A percentile compares a stretch with the other conserved stretches of the same genome.
These are phyloP conservation scores for Pyrgilauda ruficollis DNA, from an alignment of 2,113 vertebrate genomes.

Conservation along the genomic window DNA sequence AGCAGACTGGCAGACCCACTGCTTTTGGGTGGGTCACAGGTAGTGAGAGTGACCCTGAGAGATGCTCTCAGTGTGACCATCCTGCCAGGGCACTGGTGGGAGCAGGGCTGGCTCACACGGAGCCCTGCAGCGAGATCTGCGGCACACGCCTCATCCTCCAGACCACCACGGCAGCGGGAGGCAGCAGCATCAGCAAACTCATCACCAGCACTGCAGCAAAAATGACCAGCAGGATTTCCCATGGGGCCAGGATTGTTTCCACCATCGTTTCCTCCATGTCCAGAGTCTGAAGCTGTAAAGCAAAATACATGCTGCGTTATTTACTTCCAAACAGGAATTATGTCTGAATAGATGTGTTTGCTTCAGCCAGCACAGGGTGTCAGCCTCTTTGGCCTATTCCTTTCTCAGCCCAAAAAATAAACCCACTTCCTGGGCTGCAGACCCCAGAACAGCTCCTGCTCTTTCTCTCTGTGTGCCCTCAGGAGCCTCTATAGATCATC, in stretches of 20 bases:
- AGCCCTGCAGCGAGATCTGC: constrained; percentile 35
- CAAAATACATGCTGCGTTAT: background rate
- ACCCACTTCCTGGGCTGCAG: fast-evolving
- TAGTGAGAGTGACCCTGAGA: background rate
- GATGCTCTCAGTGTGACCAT: fast-evolving
- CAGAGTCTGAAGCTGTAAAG: background rate
- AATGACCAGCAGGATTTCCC: constrained; percentile 69
- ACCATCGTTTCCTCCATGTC: background rate
- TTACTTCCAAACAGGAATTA: background rate
- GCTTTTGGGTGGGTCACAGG: background rate
- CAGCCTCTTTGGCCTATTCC: background rate
- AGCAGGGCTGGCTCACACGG: background rate
- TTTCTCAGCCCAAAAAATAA: background rate
- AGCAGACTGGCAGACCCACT: fast-evolving
- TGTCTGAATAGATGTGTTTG: background rate
- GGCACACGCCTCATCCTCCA: constrained; percentile 53
- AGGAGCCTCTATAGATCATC: background rate
- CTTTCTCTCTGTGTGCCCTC: background rate
- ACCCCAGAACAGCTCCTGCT: background rate
- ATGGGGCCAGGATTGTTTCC: background rate
- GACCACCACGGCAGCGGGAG: background rate
- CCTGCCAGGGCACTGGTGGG: fast-evolving
- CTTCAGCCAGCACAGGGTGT: background rate
- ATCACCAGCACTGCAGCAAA: constrained; percentile 59
- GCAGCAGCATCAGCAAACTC: constrained; percentile 66